Evolutionary conservation across 2,797 vertebrate species (phyloP).

Genomic region (Cirrhinus mrigala): DNA sequence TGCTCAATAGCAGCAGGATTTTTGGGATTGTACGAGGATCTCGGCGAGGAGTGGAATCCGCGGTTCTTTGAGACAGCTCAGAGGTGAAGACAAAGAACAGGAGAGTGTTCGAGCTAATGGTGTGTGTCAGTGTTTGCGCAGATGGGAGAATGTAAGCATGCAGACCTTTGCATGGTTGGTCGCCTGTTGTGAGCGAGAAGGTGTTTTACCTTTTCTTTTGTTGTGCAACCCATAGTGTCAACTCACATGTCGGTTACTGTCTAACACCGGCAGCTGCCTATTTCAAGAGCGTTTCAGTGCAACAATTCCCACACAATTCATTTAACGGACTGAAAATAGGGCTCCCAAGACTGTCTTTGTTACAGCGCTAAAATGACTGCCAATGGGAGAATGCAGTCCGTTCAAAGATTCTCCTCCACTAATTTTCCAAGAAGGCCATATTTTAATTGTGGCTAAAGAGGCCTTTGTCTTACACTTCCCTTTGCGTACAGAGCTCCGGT

Average conservation of each 20-base stretch:
- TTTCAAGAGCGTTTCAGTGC: constrained; percentile 2
- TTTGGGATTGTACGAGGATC: not conserved
- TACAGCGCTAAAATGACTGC: constrained; percentile 34
- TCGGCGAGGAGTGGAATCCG: not conserved
- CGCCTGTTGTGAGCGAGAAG: not conserved
- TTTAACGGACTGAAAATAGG: constrained; percentile 32
- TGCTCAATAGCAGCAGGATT: constrained; percentile 20
- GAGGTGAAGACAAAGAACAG: not conserved
- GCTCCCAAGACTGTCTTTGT: constrained; percentile 37
- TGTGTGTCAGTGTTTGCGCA: constrained; percentile 14
- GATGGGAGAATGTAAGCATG: not conserved
- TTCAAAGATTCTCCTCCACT: constrained; percentile 27
- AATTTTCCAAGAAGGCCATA: constrained; percentile 22
- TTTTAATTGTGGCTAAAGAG: constrained; percentile 14
- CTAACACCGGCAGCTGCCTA: not conserved
- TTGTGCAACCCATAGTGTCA: not conserved
- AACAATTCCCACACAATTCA: constrained; percentile 34
- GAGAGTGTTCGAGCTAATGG: constrained; percentile 1
- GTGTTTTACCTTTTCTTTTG: not conserved
- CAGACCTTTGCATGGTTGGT: not conserved
- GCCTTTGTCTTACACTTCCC: constrained; percentile 29
- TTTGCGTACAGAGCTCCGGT: not conserved
- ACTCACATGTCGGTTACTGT: constrained; percentile 22
- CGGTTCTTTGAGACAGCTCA: not conserved
- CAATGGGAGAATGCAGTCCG: constrained; percentile 6